phyloP scores from a whole-genome alignment of 2,888 invertebrate genomes.

The Heliconius sara region DNA sequence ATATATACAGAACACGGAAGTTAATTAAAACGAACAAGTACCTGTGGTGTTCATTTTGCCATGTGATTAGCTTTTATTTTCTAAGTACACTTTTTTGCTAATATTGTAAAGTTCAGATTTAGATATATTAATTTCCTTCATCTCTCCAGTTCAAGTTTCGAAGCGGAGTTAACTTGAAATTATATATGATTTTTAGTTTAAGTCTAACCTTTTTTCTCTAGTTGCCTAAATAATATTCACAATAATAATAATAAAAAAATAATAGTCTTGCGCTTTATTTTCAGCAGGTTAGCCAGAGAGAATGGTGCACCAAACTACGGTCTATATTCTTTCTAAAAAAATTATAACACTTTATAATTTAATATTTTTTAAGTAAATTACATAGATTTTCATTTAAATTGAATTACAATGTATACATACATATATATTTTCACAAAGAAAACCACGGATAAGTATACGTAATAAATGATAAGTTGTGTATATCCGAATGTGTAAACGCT shows the following conservation, averaged over 20 bases:
- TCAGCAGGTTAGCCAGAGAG: not conserved
- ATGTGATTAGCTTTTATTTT: not conserved
- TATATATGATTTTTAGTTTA: no score
- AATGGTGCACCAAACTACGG: not conserved
- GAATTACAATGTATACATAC: not conserved
- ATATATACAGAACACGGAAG: not conserved
- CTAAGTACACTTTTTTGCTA: not conserved
- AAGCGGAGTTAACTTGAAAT: no score
- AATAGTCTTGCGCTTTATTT: not conserved
- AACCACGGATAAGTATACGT: not conserved
- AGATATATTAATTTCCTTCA: not conserved
- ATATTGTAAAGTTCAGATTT: not conserved
- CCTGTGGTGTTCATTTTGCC: not conserved
- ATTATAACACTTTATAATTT: no score
- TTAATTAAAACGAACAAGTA: not conserved
- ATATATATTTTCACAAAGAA: not conserved
- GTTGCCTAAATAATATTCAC: no score
- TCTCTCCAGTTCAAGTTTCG: no score
- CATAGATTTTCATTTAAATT: not conserved
- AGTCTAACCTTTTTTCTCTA: no score
- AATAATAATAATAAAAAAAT: no score
- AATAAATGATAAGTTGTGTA: slow-evolving; percentile 11
- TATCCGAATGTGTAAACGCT: slow-evolving; percentile 18
- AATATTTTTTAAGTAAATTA: no score
- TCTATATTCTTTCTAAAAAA: not conserved